Conservation (phyloP, 2,113 vertebrate genomes). For the Eurypyga helias region DNA sequence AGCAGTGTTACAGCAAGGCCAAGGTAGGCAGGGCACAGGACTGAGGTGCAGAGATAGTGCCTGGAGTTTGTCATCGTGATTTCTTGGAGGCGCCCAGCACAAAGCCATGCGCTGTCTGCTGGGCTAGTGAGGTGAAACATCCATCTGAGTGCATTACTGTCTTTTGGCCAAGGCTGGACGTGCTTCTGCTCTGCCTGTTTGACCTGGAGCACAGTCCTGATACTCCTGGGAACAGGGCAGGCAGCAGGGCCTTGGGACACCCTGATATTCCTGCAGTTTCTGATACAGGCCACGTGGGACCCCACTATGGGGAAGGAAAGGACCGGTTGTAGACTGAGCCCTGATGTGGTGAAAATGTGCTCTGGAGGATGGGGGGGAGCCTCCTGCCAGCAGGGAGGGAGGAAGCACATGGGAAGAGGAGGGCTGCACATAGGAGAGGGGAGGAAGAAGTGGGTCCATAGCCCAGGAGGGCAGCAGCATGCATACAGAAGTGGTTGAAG, state of each 20-base stretch:
- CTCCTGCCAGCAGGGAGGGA: not conserved
- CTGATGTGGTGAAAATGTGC: not conserved
- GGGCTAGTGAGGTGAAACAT: not conserved
- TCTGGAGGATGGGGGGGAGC: not conserved
- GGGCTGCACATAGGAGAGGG: not conserved
- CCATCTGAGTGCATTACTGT: rapidly evolving
- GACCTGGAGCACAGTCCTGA: not conserved
- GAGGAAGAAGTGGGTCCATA: not conserved
- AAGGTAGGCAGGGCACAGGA: not conserved
- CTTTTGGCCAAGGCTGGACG: rapidly evolving
- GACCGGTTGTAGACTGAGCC: not conserved
- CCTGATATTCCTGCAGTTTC: not conserved
- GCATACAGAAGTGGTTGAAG: not conserved
- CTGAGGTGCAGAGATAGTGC: rapidly evolving
- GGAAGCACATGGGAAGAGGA: not conserved
- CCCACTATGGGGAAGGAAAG: not conserved
- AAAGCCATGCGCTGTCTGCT: not conserved
- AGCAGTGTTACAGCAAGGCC: not conserved
- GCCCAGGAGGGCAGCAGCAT: rapidly evolving
- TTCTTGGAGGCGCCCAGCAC: not conserved
- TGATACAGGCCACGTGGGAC: not conserved
- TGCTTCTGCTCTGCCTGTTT: rapidly evolving
- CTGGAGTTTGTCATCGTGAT: not conserved
- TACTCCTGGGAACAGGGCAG: not conserved
- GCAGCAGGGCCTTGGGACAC: rapidly evolving